Base-by-base conservation (phyloP, 1,140 invertebrate species). In the Papilio polyxenes region DNA sequence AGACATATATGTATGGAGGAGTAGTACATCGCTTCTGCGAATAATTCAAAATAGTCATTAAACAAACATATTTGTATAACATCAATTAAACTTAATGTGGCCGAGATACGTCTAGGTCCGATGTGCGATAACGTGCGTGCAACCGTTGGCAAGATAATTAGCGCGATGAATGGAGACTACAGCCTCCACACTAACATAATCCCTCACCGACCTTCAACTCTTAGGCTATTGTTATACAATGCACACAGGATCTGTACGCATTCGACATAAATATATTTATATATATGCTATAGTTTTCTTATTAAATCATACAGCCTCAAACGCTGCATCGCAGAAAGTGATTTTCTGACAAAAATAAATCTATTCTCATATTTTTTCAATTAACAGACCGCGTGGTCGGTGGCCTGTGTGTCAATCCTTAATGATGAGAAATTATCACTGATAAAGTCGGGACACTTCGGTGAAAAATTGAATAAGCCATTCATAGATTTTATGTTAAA, bases 131-230 rank as follows among this genome's bases (percentile, higher is more conserved):
- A 65, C 62, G 3, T 20, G 62, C 75, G 44, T 51, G 44, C 48
- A 49, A 49, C 51, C 75, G n/a, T 51, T 76, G 51, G 75, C 44
- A 76, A 51, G 75, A 53, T 76, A 53, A 76, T 76, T 76, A 76
- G 15, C n/a, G n/a, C n/a, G 7, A 48, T 76, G 44, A 76, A 76
- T 76, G 75, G 20, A 51, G 49, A 59, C n/a, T 59, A 17, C 48
- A 44, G 17, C 20, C 48, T 48, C n/a, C 44, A 76, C 3, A 44
- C 44, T n/a, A 44, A 17, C 20, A 40, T 76, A 76, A 76, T 76
- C 75, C 75, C 8, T 44, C 75, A 51, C 40, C 48, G 75, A 10
- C 75, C 44, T 76, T 76, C 48, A 76, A 20, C 48, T 76, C 37
- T 31, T n/a, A 2, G 7, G n/a, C 48, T 49, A 48, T 49, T 23